Conservation (phyloP, 1,140 invertebrate species). For the Lepidurus arcticus region DNA sequence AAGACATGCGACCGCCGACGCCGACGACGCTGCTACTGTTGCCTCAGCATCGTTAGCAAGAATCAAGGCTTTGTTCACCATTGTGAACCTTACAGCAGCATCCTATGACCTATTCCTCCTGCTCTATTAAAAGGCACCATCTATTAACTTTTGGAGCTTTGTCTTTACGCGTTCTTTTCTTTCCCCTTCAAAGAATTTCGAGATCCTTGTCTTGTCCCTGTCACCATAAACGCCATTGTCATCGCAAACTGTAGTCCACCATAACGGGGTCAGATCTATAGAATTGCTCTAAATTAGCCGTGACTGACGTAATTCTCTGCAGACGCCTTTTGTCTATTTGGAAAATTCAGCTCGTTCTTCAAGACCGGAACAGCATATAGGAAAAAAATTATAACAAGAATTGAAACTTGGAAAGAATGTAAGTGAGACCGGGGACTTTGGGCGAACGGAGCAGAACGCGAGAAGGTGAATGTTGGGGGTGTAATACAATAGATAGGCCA, state of each 20-base stretch:
- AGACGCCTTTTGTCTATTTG: not conserved
- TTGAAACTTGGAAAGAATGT: slow-evolving; percentile 2
- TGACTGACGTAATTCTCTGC: slow-evolving; percentile 4
- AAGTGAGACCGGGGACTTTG: not conserved
- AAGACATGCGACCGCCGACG: not conserved
- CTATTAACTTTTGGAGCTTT: not conserved
- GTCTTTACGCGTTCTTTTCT: not conserved
- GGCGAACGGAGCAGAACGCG: not conserved
- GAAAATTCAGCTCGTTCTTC: not conserved
- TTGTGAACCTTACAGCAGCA: slow-evolving; percentile 10
- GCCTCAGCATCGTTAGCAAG: slow-evolving; percentile 3
- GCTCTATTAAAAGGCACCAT: not conserved
- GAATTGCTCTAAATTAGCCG: not conserved
- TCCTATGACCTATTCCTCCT: not conserved
- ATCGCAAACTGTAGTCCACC: not conserved
- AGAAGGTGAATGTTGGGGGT: slow-evolving; percentile 11
- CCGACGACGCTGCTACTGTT: not conserved
- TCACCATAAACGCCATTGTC: not conserved
- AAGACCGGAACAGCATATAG: not conserved
- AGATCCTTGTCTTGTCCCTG: not conserved
- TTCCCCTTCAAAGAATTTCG: not conserved
- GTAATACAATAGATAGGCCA: slow-evolving; percentile 15
- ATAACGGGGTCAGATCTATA: not conserved
- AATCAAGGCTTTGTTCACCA: not conserved
- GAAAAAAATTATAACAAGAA: not conserved